A percentile compares a stretch with the other conserved stretches of the same genome.
Evolutionary conservation across 2,797 vertebrate genomes (phyloP).

Genomic region (Sebastes glaucus): DNA sequence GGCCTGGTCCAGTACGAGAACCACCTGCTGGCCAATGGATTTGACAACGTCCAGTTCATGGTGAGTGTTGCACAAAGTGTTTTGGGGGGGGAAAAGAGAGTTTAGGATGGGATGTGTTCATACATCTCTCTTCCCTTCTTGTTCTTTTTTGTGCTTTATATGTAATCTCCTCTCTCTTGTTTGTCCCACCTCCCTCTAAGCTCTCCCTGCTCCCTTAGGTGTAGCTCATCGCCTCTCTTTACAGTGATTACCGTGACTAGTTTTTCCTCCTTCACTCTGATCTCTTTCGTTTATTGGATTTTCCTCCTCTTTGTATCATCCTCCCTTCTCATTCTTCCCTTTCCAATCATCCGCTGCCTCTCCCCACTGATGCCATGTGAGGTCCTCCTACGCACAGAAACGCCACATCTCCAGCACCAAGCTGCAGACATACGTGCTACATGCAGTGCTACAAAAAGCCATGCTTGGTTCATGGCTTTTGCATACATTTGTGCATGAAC

Average conservation of each 20-base stretch:
- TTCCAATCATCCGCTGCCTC: conserved; percentile 56
- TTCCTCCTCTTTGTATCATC: conserved; percentile 25
- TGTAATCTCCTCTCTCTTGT: neutral
- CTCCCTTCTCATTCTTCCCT: conserved; percentile 3
- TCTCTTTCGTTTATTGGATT: conserved; percentile 23
- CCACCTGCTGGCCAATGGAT: conserved; percentile 98
- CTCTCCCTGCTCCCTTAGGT: conserved; percentile 1
- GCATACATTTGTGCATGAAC: neutral
- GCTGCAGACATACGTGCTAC: conserved; percentile 44
- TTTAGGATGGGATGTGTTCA: neutral
- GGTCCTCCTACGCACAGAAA: conserved; percentile 75
- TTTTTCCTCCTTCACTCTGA: neutral
- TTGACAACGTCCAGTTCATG: conserved; percentile 99
- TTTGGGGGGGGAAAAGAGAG: neutral
- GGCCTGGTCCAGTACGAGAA: conserved; percentile 99
- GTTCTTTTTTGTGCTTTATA: neutral
- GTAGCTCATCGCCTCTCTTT: conserved; percentile 11
- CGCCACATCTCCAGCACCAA: conserved; percentile 51
- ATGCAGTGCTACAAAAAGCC: neutral
- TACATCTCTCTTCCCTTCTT: neutral
- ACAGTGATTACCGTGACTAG: neutral
- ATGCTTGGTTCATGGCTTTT: neutral
- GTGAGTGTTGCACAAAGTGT: conserved; percentile 82
- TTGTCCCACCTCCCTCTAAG: neutral
- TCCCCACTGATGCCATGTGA: conserved; percentile 72